A percentile compares a stretch with the other conserved stretches of the same genome.
These are phyloP conservation scores for Mormyrops boulengeri DNA, from an alignment of 2,797 vertebrate species.

Conservation along the genomic window DNA sequence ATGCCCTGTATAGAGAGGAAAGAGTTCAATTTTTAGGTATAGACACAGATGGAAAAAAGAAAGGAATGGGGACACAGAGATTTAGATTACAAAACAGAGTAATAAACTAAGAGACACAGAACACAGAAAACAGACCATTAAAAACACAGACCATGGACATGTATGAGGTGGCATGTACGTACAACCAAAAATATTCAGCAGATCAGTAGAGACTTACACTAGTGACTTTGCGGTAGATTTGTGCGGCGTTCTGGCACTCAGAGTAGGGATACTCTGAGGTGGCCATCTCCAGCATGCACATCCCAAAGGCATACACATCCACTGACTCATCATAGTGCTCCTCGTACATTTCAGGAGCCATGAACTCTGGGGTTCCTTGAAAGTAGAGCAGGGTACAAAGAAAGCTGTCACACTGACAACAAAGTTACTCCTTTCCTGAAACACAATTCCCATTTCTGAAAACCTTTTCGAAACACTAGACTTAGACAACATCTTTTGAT, in stretches of 20 bases:
- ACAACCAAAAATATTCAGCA: background rate
- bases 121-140: background rate
- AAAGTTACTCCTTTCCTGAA: background rate
- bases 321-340: constrained; percentile 96
- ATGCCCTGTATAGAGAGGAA: constrained; percentile 68
- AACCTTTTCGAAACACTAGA: background rate
- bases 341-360: constrained; percentile 94
- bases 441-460: background rate
- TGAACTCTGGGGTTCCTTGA: constrained; percentile 71
- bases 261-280: constrained; percentile 95
- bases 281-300: constrained; percentile 98
- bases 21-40: background rate
- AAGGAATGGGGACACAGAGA: background rate
- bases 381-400: background rate
- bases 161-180: background rate
- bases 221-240: constrained; percentile 97
- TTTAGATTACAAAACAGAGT: background rate
- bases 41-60: background rate
- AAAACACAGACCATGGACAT: background rate
- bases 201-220: constrained; percentile 67
- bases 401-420: background rate
- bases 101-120: background rate
- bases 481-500: background rate
- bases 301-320: constrained; percentile 94
- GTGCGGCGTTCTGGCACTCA: constrained; percentile 92